phyloP scores from a whole-genome alignment of 1,140 invertebrate genomes.

The Papilio polyxenes region DNA sequence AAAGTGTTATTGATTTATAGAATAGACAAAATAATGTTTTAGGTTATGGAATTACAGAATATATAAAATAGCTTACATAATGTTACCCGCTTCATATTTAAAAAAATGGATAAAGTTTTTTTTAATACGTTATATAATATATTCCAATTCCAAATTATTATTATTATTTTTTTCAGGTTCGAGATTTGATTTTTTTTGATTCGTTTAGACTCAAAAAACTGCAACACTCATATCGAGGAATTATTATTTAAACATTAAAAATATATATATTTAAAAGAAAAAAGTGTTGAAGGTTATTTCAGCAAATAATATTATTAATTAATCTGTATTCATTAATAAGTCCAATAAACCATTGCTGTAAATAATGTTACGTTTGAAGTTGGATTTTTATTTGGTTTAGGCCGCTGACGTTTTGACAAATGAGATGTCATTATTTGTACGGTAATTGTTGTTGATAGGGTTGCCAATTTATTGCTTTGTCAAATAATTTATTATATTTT shows the following conservation, averaged over 20 bases:
- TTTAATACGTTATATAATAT: background rate
- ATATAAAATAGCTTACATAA: too few species aligned
- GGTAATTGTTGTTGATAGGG: background rate
- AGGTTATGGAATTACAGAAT: too few species aligned
- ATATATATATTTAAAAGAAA: too few species aligned
- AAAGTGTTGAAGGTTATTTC: background rate
- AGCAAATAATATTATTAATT: background rate
- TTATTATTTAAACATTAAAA: too few species aligned
- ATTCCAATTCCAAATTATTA: too few species aligned
- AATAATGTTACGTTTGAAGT: background rate
- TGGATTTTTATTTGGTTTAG: background rate
- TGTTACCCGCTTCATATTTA: background rate
- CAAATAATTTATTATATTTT: background rate
- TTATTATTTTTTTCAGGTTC: too few species aligned
- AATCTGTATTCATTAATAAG: background rate
- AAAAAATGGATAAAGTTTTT: background rate
- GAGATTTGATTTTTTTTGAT: too few species aligned
- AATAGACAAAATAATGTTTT: too few species aligned
- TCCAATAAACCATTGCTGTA: background rate
- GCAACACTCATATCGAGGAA: too few species aligned
- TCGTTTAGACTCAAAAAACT: too few species aligned
- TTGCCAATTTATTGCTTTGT: background rate
- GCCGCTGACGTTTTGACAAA: background rate
- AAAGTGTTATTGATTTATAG: too few species aligned
- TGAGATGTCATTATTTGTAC: background rate